A percentile compares a stretch with the other conserved stretches of the same genome.
Evolutionary conservation across 2,888 invertebrate genomes (phyloP).

Genomic region (Epinotia bilunana): DNA sequence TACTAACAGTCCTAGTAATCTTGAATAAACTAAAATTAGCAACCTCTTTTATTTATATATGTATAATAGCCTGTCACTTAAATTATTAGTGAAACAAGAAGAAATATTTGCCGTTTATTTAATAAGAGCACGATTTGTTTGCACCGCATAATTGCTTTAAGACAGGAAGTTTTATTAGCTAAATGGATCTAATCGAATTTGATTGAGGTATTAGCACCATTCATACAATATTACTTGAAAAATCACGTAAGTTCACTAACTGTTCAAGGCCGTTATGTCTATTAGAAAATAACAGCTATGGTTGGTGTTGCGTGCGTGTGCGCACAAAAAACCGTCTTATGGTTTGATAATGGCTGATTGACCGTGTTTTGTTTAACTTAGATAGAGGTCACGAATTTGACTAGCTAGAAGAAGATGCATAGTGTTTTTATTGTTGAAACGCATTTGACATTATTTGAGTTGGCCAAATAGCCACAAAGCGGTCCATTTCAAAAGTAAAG

Average conservation of each 20-base stretch:
- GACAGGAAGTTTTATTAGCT: conserved; percentile 31
- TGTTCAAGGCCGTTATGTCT: not conserved
- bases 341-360: conserved; percentile 11
- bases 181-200: conserved; percentile 22
- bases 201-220: conserved; percentile 24
- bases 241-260: not conserved
- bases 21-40: too few relatives aligned
- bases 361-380: conserved; percentile 1
- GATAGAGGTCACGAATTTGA: not conserved
- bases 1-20: too few relatives aligned
- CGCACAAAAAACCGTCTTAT: conserved; percentile 7
- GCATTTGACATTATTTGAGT: too few relatives aligned
- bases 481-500: too few relatives aligned
- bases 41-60: too few relatives aligned
- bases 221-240: not conserved
- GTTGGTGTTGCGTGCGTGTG: not conserved
- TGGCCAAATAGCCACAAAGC: too few relatives aligned
- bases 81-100: not conserved
- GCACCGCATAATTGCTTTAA: conserved; percentile 1
- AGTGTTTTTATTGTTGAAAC: too few relatives aligned
- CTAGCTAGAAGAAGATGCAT: too few relatives aligned
- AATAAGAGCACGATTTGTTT: conserved; percentile 1
- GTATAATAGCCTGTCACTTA: too few relatives aligned
- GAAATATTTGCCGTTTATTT: not conserved
- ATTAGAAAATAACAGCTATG: not conserved